These are phyloP conservation scores for Diabrotica balteata DNA, from an alignment of 2,888 invertebrate species.

Conservation along the genomic window DNA sequence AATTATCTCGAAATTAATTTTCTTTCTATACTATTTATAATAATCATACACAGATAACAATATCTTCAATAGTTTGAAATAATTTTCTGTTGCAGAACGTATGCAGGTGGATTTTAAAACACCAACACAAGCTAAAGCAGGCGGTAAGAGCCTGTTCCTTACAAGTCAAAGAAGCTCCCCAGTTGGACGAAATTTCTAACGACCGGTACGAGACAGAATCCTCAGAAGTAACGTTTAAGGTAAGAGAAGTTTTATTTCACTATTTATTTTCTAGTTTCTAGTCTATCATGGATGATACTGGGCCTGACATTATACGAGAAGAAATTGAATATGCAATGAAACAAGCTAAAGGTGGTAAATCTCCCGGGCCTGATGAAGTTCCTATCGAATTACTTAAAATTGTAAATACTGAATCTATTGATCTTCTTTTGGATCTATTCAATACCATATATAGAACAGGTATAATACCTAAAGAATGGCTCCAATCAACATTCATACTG, in stretches of 20 bases:
- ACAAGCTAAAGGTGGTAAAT: no score
- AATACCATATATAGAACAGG: no score
- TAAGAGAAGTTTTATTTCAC: constrained; percentile 47
- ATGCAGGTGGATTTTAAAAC: constrained; percentile 72
- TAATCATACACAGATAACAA: not conserved
- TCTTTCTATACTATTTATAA: not conserved
- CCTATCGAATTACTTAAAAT: no score
- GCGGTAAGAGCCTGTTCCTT: constrained; percentile 55
- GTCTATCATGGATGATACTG: no score
- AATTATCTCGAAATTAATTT: not conserved
- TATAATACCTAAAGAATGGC: no score
- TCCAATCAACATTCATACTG: no score
- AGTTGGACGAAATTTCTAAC: constrained; percentile 46
- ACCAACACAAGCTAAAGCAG: constrained; percentile 74
- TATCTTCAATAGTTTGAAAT: not conserved
- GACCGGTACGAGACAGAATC: constrained; percentile 52
- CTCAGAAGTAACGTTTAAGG: constrained; percentile 65
- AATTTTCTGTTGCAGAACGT: constrained; percentile 60
- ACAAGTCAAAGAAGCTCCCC: constrained; percentile 56
- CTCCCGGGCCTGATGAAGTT: no score
- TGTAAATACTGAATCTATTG: no score
- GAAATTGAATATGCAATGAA: no score
- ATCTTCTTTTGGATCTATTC: no score
- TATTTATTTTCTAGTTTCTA: no score
- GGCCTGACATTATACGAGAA: no score